These are phyloP conservation scores for Heteropelma amictum DNA, from an alignment of 2,888 invertebrate species.

Conservation along the genomic window DNA sequence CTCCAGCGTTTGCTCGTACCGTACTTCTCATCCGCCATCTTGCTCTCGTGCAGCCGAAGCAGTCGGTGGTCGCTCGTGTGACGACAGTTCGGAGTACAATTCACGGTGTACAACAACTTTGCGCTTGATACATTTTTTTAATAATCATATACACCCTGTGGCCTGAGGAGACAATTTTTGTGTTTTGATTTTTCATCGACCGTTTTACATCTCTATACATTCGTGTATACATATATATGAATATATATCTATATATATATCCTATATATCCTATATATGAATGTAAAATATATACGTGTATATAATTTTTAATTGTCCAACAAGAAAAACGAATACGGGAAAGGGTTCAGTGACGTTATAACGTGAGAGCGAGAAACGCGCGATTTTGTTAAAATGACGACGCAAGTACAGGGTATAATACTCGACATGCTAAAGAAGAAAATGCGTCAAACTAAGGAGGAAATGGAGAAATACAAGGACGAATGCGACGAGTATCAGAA, in stretches of 20 bases:
- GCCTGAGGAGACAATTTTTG: slow-evolving; percentile 8
- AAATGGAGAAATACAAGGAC: slow-evolving; percentile 99
- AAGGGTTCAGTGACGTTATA: slow-evolving; percentile 18
- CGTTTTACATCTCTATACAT: no score
- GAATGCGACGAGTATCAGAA: slow-evolving; percentile 97
- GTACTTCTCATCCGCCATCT: slow-evolving; percentile 69
- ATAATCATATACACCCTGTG: slow-evolving; percentile 4
- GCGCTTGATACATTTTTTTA: slow-evolving; percentile 48
- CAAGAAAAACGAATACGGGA: not conserved
- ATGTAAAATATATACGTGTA: slow-evolving; percentile 7
- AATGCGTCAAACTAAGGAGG: slow-evolving; percentile 99
- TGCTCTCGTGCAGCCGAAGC: slow-evolving; percentile 64
- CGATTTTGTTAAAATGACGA: slow-evolving; percentile 83
- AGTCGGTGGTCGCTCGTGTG: slow-evolving; percentile 73
- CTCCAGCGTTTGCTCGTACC: slow-evolving; percentile 65
- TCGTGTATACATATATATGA: slow-evolving; percentile 9
- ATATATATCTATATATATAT: slow-evolving; percentile 13
- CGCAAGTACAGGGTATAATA: slow-evolving; percentile 94
- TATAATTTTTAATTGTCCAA: not conserved
- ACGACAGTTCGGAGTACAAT: slow-evolving; percentile 63
- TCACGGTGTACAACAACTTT: slow-evolving; percentile 60
- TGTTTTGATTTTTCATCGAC: slow-evolving; percentile 11
- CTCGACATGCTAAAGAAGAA: slow-evolving; percentile 99
- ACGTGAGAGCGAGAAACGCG: slow-evolving; percentile 38
- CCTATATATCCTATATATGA: no score